phyloP scores from a whole-genome alignment of 2,797 vertebrate species.

The Natrix natrix region DNA sequence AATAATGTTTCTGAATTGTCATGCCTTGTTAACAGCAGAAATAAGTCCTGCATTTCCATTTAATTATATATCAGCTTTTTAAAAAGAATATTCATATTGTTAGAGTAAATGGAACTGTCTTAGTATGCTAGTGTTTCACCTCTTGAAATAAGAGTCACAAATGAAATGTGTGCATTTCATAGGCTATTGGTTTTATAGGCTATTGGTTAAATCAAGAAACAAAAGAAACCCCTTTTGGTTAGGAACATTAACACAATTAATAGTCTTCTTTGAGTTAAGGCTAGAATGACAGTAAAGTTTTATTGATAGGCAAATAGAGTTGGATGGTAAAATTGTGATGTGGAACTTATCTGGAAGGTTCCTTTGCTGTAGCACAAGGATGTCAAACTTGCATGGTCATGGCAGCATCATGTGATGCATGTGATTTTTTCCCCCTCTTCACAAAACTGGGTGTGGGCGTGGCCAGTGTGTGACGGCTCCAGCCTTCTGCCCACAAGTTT shows the following conservation, averaged over 20 bases:
- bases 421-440: no score
- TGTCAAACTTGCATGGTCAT: no score
- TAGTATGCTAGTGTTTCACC: conserved; percentile 21
- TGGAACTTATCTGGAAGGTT: neutral
- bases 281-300: conserved; percentile 6
- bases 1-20: conserved; percentile 39
- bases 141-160: conserved; percentile 30
- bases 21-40: conserved; percentile 28
- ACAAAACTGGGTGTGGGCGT: no score
- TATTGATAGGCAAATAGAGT: neutral
- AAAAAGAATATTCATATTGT: conserved; percentile 24
- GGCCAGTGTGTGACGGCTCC: no score
- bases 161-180: conserved; percentile 11
- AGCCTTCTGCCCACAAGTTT: no score
- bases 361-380: neutral
- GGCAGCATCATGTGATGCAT: no score
- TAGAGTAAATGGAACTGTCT: conserved; percentile 22
- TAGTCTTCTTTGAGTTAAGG: conserved; percentile 3
- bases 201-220: conserved; percentile 16
- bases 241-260: conserved; percentile 16
- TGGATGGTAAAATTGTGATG: neutral
- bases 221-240: conserved; percentile 7
- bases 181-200: neutral
- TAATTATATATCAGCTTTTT: conserved; percentile 35
- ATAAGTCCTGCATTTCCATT: conserved; percentile 35